Conservation (phyloP, 2,888 invertebrate species). For the Drosophila cognata region DNA sequence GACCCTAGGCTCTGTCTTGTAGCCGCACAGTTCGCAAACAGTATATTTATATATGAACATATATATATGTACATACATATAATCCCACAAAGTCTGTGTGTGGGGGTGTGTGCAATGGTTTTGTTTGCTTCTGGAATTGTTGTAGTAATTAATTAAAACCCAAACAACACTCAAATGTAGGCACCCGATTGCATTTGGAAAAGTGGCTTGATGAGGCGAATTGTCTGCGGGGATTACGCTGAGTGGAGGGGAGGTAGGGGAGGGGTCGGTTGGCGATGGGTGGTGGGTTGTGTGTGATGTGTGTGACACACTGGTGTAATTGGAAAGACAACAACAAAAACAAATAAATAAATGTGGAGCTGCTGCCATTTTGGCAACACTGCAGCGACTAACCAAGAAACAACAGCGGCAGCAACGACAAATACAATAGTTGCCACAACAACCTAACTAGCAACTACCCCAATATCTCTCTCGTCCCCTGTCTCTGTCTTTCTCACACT, state of each 20-base stretch:
- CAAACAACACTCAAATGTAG: conserved; percentile 56
- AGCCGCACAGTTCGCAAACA: neutral
- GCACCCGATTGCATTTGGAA: conserved; percentile 56
- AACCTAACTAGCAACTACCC: conserved; percentile 15
- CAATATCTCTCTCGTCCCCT: neutral
- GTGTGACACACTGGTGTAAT: conserved; percentile 30
- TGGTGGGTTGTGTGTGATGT: neutral
- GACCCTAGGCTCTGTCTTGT: conserved; percentile 27
- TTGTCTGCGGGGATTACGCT: neutral
- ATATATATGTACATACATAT: conserved; percentile 4
- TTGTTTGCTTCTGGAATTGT: conserved; percentile 68
- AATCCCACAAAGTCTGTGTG: neutral
- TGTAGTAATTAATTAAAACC: conserved; percentile 80
- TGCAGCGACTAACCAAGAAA: conserved; percentile 25
- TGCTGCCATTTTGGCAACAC: conserved; percentile 61
- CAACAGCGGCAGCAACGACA: conserved; percentile 28
- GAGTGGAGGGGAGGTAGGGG: neutral
- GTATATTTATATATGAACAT: neutral
- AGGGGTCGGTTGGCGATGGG: neutral
- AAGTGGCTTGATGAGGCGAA: conserved; percentile 35
- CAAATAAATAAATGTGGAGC: conserved; percentile 60
- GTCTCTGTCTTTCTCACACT: no score
- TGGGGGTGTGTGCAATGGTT: conserved; percentile 41
- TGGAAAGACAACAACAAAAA: conserved; percentile 42
- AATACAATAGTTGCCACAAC: conserved; percentile 30